phyloP scores from a whole-genome alignment of 2,888 invertebrate genomes.

The Tiphia femorata region DNA sequence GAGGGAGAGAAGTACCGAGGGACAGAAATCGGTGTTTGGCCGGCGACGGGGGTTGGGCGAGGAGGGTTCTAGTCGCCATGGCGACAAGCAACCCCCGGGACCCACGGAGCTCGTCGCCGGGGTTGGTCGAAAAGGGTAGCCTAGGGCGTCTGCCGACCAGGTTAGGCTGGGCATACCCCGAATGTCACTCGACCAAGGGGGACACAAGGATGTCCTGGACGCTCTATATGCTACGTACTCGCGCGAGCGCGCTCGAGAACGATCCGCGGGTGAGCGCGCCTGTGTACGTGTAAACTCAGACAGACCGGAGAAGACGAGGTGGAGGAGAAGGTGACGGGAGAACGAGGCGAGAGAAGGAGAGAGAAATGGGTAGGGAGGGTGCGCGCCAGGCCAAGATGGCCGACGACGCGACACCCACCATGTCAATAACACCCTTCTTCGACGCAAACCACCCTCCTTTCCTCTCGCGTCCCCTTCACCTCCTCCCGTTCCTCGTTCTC shows the following conservation, averaged over 20 bases:
- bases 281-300: conserved; percentile 3
- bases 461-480: conserved; percentile 13
- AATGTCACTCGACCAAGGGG: conserved; percentile 66
- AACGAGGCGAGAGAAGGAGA: background rate
- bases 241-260: conserved; percentile 9
- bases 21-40: conserved; percentile 49
- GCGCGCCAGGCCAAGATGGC: conserved; percentile 65
- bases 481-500: conserved; percentile 9
- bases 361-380: conserved; percentile 29
- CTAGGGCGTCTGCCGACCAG: conserved; percentile 62
- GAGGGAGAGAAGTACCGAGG: conserved; percentile 41
- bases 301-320: background rate
- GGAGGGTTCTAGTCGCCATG: conserved; percentile 64
- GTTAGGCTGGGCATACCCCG: conserved; percentile 61
- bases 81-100: conserved; percentile 67
- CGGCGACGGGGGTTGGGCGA: conserved; percentile 57
- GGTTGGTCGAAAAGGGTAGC: conserved; percentile 67
- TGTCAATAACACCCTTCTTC: conserved; percentile 67
- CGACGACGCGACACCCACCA: conserved; percentile 66
- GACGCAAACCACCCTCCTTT: conserved; percentile 49
- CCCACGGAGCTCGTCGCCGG: conserved; percentile 60
- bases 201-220: conserved; percentile 59
- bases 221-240: conserved; percentile 13
- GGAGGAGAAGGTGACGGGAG: background rate
- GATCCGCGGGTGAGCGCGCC: conserved; percentile 7